Conservation (phyloP, 2,888 invertebrate genomes). For the Gymnosoma rotundatum region DNA sequence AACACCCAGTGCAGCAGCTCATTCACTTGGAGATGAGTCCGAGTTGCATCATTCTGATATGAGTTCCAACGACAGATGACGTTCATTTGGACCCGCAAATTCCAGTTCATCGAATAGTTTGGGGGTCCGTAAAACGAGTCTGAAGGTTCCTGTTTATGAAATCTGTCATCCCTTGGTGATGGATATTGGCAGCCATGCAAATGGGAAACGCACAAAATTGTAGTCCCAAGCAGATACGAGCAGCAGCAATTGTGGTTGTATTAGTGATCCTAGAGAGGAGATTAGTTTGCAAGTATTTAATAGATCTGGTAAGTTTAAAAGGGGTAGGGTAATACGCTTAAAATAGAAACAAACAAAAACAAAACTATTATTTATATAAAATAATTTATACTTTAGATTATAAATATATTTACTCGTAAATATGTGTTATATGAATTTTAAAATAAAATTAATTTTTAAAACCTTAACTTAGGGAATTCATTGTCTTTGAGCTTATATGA, state of each 20-base stretch:
- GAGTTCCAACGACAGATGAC: constrained; percentile 84
- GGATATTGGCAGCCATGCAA: constrained; percentile 74
- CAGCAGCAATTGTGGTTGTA: constrained; percentile 39
- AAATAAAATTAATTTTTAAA: not conserved
- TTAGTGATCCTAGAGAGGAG: constrained; percentile 31
- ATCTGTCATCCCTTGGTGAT: constrained; percentile 82
- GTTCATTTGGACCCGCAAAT: constrained; percentile 82
- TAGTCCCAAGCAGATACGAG: constrained; percentile 76
- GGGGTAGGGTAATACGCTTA: constrained; percentile 72
- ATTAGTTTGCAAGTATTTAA: constrained; percentile 52
- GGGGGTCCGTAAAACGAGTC: constrained; percentile 80
- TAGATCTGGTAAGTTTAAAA: constrained; percentile 51
- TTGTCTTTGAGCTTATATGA: constrained; percentile 35
- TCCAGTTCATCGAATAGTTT: constrained; percentile 80
- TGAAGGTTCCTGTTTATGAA: constrained; percentile 81
- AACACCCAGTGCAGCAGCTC: constrained; percentile 83
- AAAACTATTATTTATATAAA: too few relatives aligned
- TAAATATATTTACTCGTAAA: not conserved
- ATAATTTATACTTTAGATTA: too few relatives aligned
- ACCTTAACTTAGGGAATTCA: constrained; percentile 41
- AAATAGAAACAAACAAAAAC: constrained; percentile 20
- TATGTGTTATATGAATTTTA: not conserved
- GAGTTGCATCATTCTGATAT: constrained; percentile 82
- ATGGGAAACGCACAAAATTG: constrained; percentile 75
- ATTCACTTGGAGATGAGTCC: constrained; percentile 84